Conservation (phyloP, 2,888 invertebrate genomes). For the Mythimna lalbum region DNA sequence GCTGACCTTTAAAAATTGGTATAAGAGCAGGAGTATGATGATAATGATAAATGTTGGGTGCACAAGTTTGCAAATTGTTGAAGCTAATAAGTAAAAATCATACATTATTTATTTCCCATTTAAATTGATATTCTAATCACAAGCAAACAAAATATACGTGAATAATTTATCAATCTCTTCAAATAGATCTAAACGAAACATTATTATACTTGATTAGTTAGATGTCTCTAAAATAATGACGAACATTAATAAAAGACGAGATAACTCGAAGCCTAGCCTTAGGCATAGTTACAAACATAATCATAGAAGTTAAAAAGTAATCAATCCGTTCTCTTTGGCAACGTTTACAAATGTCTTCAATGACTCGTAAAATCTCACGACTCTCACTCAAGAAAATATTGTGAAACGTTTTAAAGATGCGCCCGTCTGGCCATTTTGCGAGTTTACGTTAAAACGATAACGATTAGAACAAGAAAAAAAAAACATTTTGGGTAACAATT, state of each 20-base stretch:
- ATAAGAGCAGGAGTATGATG: background rate
- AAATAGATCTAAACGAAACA: constrained; percentile 43
- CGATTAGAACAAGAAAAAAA: background rate
- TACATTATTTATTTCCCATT: constrained; percentile 21
- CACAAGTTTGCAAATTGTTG: background rate
- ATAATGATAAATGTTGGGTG: background rate
- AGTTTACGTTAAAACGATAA: constrained; percentile 73
- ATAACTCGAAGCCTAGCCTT: constrained; percentile 77
- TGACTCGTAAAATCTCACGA: constrained; percentile 86
- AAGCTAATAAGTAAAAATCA: constrained; percentile 9
- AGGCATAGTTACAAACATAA: constrained; percentile 83
- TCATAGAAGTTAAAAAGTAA: constrained; percentile 89
- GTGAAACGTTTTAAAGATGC: constrained; percentile 80
- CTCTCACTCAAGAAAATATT: constrained; percentile 81
- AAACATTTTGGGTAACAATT: background rate
- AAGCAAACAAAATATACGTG: constrained; percentile 30
- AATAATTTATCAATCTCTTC: constrained; percentile 42
- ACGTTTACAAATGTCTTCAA: constrained; percentile 87
- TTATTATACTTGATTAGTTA: constrained; percentile 69
- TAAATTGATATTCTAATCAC: constrained; percentile 31
- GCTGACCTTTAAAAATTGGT: background rate
- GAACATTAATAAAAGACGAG: constrained; percentile 80
- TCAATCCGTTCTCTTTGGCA: constrained; percentile 89
- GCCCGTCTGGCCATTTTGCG: constrained; percentile 67
- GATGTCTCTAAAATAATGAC: constrained; percentile 81